These are phyloP conservation scores for Noctua janthe DNA, from an alignment of 2,888 invertebrate species.

Conservation along the genomic window DNA sequence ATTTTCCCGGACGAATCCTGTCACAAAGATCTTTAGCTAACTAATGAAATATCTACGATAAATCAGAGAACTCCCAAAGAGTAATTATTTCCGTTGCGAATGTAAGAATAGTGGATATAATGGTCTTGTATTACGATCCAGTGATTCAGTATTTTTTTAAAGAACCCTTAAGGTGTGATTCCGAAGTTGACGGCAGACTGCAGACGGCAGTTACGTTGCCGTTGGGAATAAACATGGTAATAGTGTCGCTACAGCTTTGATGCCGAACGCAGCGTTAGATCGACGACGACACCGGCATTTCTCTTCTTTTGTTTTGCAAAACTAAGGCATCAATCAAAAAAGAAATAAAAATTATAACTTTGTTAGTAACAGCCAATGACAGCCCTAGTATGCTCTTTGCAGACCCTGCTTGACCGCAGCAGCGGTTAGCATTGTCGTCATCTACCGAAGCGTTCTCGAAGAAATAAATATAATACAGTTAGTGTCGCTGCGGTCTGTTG, in stretches of 20 bases:
- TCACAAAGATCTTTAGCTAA: neutral
- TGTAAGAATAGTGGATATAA: slow-evolving; percentile 23
- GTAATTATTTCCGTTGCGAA: slow-evolving; percentile 48
- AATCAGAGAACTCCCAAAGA: slow-evolving; percentile 11
- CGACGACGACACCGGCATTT: neutral
- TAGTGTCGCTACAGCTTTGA: neutral
- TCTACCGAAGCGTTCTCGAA: neutral
- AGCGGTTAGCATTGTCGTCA: neutral
- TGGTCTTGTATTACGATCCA: slow-evolving; percentile 21
- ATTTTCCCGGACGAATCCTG: neutral
- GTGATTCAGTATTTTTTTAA: slow-evolving; percentile 29
- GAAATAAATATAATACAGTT: neutral
- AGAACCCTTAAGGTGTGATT: slow-evolving; percentile 1
- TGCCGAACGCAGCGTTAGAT: neutral
- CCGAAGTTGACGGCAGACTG: neutral
- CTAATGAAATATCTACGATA: neutral
- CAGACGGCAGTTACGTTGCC: neutral
- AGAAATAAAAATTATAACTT: too few relatives aligned
- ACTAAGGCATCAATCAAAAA: too few relatives aligned
- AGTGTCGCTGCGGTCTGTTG: neutral
- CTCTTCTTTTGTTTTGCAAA: neutral
- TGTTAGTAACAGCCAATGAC: neutral
- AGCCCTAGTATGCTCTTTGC: neutral
- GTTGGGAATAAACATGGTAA: neutral
- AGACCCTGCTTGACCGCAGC: neutral